Evolutionary conservation across 2,113 vertebrate species (phyloP), one percentile per base, ranked within the genome.

Genomic region (Mesitornis unicolor): DNA sequence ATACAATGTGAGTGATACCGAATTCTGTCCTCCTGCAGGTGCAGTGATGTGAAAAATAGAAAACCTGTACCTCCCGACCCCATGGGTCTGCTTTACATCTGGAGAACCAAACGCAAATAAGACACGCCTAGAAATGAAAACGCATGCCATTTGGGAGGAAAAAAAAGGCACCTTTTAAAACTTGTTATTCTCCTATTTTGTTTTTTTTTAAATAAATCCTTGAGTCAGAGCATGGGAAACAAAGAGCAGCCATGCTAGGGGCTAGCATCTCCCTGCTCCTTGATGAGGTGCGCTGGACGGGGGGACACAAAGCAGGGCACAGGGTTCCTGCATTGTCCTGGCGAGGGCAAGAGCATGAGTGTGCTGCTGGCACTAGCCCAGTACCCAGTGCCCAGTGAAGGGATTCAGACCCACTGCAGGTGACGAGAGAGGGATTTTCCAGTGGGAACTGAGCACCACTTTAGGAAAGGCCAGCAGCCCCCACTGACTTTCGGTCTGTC

Each of bases 21-120:
- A 94, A 95, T 69, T 94, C 74, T 78, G 85, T 89, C 94, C 69
- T 93, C 94, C 87, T 75, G 84, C 7, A 9, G 83, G 78, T 91
- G 95, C 92, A 96, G 54, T 33, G 83, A 95, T 86, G 90, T 96
- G 94, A 97, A 91, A 97, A 96, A 96, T 93, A 73, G 95, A 79
- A 96, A 97, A 93, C 54, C 70, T 94, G 90, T 75, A n/a, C 77
- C 1, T 10, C 80, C 81, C 95, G 97, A 97, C 92, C 93, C 81
- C 59, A 18, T 31, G 81, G 82, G 63, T 80, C 87, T 83, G 75
- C 69, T 93, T 89, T 93, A 84, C 87, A 81, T 89, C 91, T 82
- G 65, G 89, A 91, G 64, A 92, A 42, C 64, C 4, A 9, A 71
- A 70, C 1, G 0, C 43, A 91, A 97, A 71, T 75, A 65, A 28